These are phyloP conservation scores for Brenthis ino DNA, from an alignment of 2,888 invertebrate species.

Conservation along the genomic window DNA sequence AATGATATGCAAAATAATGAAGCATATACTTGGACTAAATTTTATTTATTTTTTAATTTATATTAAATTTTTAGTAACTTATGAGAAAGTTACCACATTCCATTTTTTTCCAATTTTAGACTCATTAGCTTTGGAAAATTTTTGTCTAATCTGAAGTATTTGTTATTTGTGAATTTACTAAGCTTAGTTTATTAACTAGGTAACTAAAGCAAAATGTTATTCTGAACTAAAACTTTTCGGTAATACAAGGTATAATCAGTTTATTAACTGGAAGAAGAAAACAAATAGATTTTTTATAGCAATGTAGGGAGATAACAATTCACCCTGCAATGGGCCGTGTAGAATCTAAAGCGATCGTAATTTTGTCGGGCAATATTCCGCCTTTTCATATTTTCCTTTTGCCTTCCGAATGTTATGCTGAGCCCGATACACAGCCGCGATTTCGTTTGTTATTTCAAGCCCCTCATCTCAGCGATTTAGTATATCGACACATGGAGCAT, in stretches of 20 bases:
- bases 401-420: constrained; percentile 73
- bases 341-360: constrained; percentile 80
- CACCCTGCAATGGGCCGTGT: constrained; percentile 75
- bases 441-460: constrained; percentile 79
- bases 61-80: no score
- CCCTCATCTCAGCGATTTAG: constrained; percentile 70
- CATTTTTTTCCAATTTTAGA: no score
- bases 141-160: no score
- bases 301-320: constrained; percentile 78
- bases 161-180: no score
- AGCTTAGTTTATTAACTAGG: no score
- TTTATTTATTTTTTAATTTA: no score
- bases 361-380: constrained; percentile 79
- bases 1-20: no score
- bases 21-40: no score
- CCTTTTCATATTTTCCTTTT: constrained; percentile 79
- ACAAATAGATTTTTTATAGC: constrained; percentile 78
- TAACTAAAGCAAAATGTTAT: background rate
- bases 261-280: constrained; percentile 50
- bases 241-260: constrained; percentile 30
- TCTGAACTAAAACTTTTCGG: constrained; percentile 24
- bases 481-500: constrained; percentile 66
- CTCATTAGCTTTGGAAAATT: no score
- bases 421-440: constrained; percentile 74
- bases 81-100: no score